Conservation (phyloP, 2,888 invertebrate species). For the Lymantria monacha region DNA sequence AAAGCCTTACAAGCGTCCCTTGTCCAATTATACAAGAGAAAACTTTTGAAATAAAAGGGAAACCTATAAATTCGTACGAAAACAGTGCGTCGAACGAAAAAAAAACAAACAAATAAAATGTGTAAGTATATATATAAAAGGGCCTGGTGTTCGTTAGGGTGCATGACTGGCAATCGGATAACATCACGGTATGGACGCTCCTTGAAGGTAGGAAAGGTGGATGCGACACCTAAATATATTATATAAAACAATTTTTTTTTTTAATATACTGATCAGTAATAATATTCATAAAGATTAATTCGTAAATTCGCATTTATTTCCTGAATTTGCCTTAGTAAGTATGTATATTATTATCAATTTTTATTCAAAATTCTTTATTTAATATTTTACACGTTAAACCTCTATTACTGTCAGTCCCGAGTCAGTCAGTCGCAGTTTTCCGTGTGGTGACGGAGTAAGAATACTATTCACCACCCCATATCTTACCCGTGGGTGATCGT, state of each 20-base stretch:
- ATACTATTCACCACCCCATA: too few species aligned
- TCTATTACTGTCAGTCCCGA: too few species aligned
- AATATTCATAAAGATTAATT: too few species aligned
- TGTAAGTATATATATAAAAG: slow-evolving; percentile 48
- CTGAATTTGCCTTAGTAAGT: too few species aligned
- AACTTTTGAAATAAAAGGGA: slow-evolving; percentile 54
- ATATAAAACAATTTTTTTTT: background rate
- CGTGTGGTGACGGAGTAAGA: too few species aligned
- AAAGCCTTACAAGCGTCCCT: slow-evolving; percentile 35
- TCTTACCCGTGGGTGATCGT: too few species aligned
- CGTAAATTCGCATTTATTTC: too few species aligned
- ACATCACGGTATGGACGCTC: slow-evolving; percentile 32
- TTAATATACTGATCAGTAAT: too few species aligned
- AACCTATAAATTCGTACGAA: slow-evolving; percentile 60
- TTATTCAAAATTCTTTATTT: too few species aligned
- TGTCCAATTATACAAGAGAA: slow-evolving; percentile 39
- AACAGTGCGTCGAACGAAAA: slow-evolving; percentile 47
- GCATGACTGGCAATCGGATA: slow-evolving; percentile 77
- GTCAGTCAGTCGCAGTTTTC: too few species aligned
- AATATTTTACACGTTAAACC: too few species aligned
- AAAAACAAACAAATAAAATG: slow-evolving; percentile 67
- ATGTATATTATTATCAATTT: too few species aligned
- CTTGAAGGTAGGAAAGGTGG: slow-evolving; percentile 27
- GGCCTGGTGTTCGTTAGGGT: slow-evolving; percentile 69
- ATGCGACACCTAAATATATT: slow-evolving; percentile 35